Evolutionary conservation across 2,797 vertebrate genomes (phyloP).

Genomic region (Myotis planiceps): DNA sequence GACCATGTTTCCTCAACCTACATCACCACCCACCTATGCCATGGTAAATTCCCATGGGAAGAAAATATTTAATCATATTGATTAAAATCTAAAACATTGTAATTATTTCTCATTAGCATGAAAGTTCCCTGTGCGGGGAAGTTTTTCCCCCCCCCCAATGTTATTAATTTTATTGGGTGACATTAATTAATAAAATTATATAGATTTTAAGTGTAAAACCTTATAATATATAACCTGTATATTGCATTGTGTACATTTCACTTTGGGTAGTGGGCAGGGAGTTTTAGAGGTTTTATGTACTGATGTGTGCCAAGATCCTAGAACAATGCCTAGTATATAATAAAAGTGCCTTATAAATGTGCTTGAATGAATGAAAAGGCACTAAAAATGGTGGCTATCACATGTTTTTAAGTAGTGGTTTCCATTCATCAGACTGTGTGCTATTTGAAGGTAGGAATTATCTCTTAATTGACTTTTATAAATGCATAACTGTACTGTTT

Average conservation of each 20-base stretch:
- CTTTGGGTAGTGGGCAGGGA: not conserved
- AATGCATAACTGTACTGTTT: not conserved
- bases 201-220: not conserved
- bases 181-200: not conserved
- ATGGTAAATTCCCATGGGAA: not conserved
- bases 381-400: not conserved
- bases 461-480: slow-evolving; percentile 3
- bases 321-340: not conserved
- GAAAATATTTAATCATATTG: not conserved
- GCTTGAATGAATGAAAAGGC: not conserved
- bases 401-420: not conserved
- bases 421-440: not conserved
- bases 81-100: not conserved
- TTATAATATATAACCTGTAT: not conserved
- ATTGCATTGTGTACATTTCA: not conserved
- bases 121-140: not conserved
- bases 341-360: not conserved
- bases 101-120: not conserved
- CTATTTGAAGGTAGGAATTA: not conserved
- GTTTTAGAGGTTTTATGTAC: not conserved
- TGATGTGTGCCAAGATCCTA: not conserved
- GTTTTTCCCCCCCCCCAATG: not conserved
- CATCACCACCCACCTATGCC: not conserved
- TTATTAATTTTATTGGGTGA: not conserved
- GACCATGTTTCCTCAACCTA: not conserved